Conservation (phyloP, 2,888 invertebrate species). For the Euspilapteryx auroguttella region DNA sequence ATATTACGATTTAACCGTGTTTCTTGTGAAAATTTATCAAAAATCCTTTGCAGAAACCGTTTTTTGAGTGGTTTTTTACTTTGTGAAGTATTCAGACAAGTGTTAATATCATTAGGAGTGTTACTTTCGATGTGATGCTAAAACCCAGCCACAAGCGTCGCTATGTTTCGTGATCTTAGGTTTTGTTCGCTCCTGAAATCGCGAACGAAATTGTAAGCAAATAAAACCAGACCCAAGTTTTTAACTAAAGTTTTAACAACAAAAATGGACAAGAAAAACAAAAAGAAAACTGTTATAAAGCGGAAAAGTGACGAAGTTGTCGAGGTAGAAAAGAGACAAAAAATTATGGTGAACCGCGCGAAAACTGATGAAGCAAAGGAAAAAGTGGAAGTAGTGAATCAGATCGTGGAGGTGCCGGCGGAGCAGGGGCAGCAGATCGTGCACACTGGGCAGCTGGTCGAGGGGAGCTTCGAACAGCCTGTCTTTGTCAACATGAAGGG, state of each 20-base stretch:
- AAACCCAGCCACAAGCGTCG: conserved; percentile 26
- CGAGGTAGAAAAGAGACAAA: conserved; percentile 39
- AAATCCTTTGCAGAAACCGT: background rate
- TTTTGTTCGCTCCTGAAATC: conserved; percentile 11
- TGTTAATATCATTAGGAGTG: background rate
- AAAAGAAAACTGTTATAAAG: conserved; percentile 52
- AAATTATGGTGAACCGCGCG: conserved; percentile 34
- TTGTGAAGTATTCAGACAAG: background rate
- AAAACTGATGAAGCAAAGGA: conserved; percentile 37
- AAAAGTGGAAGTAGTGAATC: conserved; percentile 41
- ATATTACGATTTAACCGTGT: conserved; percentile 7
- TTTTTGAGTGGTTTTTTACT: background rate
- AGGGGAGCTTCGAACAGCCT: conserved; percentile 52
- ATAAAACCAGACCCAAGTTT: no score
- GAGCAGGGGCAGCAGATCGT: conserved; percentile 51
- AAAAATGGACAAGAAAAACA: conserved; percentile 58
- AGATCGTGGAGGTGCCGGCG: conserved; percentile 47
- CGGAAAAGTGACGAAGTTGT: conserved; percentile 44
- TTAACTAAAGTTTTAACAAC: no score
- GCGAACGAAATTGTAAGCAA: conserved; percentile 10
- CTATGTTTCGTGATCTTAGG: conserved; percentile 5
- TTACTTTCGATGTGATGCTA: conserved; percentile 9
- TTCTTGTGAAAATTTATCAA: conserved; percentile 6
- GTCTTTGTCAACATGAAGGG: conserved; percentile 56
- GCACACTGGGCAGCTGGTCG: conserved; percentile 45